A percentile compares a stretch with the other conserved stretches of the same genome.
Evolutionary conservation across 2,797 vertebrate species (phyloP).

Genomic region (Alca torda): DNA sequence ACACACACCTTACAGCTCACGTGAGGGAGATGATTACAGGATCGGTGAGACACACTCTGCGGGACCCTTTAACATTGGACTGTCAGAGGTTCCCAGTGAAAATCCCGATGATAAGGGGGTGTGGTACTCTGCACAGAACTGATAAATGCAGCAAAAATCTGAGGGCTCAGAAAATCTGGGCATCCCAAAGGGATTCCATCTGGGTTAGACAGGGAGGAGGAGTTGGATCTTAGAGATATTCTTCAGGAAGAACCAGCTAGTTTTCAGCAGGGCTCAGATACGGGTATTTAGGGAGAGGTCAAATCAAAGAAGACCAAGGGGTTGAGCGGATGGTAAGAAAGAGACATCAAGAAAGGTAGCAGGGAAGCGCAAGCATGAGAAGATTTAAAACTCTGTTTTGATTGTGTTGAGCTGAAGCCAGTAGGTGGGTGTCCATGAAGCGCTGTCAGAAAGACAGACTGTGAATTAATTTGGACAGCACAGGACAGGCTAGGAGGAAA

Average conservation of each 20-base stretch:
- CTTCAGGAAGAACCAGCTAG: not conserved
- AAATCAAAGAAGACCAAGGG: not conserved
- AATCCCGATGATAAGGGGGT: not conserved
- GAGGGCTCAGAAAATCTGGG: not conserved
- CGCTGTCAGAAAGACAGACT: not conserved
- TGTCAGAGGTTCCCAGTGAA: not conserved
- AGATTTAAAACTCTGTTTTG: not conserved
- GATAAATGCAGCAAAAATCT: not conserved
- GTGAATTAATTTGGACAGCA: conserved; percentile 8
- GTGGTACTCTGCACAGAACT: not conserved
- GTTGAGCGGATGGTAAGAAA: not conserved
- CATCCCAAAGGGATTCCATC: conserved; percentile 19
- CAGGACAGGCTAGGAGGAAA: not conserved
- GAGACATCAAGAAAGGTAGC: not conserved
- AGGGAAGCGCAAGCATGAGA: not conserved
- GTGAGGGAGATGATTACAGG: not conserved
- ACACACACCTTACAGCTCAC: not conserved
- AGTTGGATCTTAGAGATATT: not conserved
- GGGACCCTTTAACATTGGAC: not conserved
- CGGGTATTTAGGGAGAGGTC: not conserved
- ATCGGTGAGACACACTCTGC: not conserved
- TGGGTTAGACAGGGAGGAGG: not conserved
- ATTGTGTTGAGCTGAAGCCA: not conserved
- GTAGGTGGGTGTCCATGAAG: not conserved
- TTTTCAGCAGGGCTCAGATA: not conserved